A percentile compares a stretch with the other conserved stretches of the same genome.
These are phyloP conservation scores for Eustalomyia histrio DNA, from an alignment of 2,888 invertebrate genomes.

Conservation along the genomic window DNA sequence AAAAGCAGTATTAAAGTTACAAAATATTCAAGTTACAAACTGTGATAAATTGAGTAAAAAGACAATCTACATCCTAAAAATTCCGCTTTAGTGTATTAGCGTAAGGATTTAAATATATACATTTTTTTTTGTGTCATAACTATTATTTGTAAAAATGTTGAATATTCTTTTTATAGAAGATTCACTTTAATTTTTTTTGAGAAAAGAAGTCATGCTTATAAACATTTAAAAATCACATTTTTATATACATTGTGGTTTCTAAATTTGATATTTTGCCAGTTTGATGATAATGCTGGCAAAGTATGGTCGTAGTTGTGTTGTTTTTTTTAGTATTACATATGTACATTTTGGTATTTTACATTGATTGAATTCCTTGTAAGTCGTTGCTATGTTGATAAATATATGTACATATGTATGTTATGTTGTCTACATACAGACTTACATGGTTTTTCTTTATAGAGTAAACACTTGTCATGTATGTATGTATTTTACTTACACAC, in stretches of 20 bases:
- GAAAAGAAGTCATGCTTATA: neutral
- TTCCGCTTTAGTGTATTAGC: neutral
- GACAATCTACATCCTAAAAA: too few species aligned
- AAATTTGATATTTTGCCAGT: neutral
- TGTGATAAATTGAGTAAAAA: too few species aligned
- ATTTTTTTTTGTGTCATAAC: neutral
- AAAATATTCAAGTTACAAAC: too few species aligned
- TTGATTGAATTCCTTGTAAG: slow-evolving; percentile 60
- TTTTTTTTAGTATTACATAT: slow-evolving; percentile 44
- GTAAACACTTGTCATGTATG: neutral
- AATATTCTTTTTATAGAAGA: neutral
- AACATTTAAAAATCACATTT: neutral
- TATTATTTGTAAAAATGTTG: neutral
- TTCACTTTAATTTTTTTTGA: neutral
- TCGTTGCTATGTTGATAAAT: neutral
- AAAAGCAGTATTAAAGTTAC: too few species aligned
- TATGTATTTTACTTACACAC: neutral
- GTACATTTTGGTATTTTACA: slow-evolving; percentile 50
- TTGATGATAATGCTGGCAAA: neutral
- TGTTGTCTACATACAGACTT: neutral
- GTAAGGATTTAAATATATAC: neutral
- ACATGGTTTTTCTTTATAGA: slow-evolving; percentile 1
- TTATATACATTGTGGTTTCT: neutral
- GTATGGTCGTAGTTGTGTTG: neutral
- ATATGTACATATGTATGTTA: neutral